Evolutionary conservation across 2,888 invertebrate species (phyloP).

Genomic region (Anoncus sp.): DNA sequence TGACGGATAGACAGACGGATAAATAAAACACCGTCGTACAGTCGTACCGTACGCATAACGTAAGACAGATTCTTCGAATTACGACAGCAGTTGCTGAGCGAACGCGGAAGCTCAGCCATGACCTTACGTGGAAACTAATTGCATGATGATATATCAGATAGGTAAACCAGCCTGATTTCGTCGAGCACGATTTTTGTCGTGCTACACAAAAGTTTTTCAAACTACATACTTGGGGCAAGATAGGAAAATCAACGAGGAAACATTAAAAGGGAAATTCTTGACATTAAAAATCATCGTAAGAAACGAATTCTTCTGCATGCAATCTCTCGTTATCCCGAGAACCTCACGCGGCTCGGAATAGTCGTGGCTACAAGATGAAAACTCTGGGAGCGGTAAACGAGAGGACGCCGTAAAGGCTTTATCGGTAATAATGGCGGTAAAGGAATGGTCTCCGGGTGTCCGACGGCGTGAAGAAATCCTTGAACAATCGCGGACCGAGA

Average conservation of each 20-base stretch:
- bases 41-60: conserved; percentile 11
- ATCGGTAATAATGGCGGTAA: conserved; percentile 32
- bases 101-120: conserved; percentile 41
- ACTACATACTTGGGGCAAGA: not conserved
- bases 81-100: conserved; percentile 12
- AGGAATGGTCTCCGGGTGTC: conserved; percentile 24
- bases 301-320: too few species aligned
- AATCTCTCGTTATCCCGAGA: too few species aligned
- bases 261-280: too few species aligned
- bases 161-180: too few species aligned
- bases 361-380: conserved; percentile 1
- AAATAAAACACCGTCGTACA: conserved; percentile 31
- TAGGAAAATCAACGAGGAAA: too few species aligned
- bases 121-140: conserved; percentile 17
- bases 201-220: not conserved
- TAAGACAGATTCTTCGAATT: conserved; percentile 27
- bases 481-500: conserved; percentile 17
- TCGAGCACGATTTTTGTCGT: conserved; percentile 4
- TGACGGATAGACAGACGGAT: conserved; percentile 41
- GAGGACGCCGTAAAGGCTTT: conserved; percentile 22
- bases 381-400: conserved; percentile 25
- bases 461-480: conserved; percentile 43
- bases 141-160: conserved; percentile 5
- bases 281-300: too few species aligned
- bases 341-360: too few species aligned